A percentile compares a stretch with the other conserved stretches of the same genome.
Evolutionary conservation across 1,140 invertebrate species (phyloP).

Genomic region (Drosophila rhopaloa): DNA sequence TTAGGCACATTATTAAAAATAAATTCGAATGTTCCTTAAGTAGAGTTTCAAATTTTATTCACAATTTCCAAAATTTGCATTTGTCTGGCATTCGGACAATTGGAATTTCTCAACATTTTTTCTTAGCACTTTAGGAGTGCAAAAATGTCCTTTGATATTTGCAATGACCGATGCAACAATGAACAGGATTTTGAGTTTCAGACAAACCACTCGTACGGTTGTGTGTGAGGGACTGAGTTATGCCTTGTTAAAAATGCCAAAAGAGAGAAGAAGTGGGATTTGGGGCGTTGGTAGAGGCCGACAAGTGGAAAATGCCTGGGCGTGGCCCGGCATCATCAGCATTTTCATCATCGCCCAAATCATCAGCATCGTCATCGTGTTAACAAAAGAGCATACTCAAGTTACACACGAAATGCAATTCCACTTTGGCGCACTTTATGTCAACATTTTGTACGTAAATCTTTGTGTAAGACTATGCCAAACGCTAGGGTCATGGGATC

Average conservation of each 20-base stretch:
- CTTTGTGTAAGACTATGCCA: conserved; percentile 82
- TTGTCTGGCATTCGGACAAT: conserved; percentile 23
- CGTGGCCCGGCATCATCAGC: conserved; percentile 31
- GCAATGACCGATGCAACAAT: conserved; percentile 30
- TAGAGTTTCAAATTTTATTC: background rate
- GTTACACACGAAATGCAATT: conserved; percentile 83
- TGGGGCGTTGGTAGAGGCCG: conserved; percentile 1
- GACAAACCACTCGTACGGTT: conserved; percentile 14
- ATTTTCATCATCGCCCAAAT: conserved; percentile 34
- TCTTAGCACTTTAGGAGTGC: conserved; percentile 20
- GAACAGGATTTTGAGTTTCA: conserved; percentile 37
- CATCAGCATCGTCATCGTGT: conserved; percentile 63
- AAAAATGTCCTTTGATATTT: conserved; percentile 25
- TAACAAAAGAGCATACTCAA: conserved; percentile 83
- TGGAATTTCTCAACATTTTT: conserved; percentile 19
- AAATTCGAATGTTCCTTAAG: conserved; percentile 2
- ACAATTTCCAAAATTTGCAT: conserved; percentile 7
- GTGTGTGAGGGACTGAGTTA: conserved; percentile 44
- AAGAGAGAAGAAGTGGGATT: conserved; percentile 43
- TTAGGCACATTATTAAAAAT: background rate
- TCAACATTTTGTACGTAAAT: conserved; percentile 82
- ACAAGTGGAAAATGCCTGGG: conserved; percentile 48
- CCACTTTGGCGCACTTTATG: conserved; percentile 82
- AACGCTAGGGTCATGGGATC: conserved; percentile 52
- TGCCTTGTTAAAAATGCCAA: conserved; percentile 77